These are phyloP conservation scores for Onchidella celtica DNA, from an alignment of 2,888 invertebrate genomes.

Conservation along the genomic window DNA sequence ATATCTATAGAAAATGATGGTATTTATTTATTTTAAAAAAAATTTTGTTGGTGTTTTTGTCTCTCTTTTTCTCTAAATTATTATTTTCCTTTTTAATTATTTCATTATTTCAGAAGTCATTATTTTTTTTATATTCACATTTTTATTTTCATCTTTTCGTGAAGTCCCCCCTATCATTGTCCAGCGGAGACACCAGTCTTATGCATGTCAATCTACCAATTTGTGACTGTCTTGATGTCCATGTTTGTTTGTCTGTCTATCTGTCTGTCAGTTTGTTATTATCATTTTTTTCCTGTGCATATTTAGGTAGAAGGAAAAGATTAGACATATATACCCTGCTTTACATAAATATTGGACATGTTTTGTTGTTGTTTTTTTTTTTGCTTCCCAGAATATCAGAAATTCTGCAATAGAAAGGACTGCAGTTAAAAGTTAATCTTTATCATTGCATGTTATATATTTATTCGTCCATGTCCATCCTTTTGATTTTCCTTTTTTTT, in stretches of 20 bases:
- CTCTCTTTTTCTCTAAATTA: neutral
- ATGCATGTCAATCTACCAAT: constrained; percentile 40
- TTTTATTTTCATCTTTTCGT: neutral
- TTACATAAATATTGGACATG: neutral
- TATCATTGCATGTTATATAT: too few species aligned
- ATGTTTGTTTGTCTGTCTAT: constrained; percentile 11
- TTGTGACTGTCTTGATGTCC: constrained; percentile 24
- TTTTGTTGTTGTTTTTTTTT: too few species aligned
- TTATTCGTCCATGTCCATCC: too few species aligned
- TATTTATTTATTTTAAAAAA: neutral
- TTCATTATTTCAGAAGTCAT: neutral
- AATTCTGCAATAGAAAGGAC: too few species aligned
- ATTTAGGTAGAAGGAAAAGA: neutral
- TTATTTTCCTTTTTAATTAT: neutral
- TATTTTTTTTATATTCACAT: neutral
- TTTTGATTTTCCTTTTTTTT: too few species aligned
- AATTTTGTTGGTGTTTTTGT: neutral
- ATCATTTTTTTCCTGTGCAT: neutral
- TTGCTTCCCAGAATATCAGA: too few species aligned
- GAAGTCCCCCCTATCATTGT: neutral
- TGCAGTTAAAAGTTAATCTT: too few species aligned
- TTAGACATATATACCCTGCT: neutral
- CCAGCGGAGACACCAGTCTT: constrained; percentile 44
- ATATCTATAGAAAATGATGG: neutral
- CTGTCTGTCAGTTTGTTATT: constrained; percentile 5